Evolutionary conservation across 2,888 invertebrate genomes (phyloP), one percentile per base, ranked within the genome.

Genomic region (Folsomia manolachei): DNA sequence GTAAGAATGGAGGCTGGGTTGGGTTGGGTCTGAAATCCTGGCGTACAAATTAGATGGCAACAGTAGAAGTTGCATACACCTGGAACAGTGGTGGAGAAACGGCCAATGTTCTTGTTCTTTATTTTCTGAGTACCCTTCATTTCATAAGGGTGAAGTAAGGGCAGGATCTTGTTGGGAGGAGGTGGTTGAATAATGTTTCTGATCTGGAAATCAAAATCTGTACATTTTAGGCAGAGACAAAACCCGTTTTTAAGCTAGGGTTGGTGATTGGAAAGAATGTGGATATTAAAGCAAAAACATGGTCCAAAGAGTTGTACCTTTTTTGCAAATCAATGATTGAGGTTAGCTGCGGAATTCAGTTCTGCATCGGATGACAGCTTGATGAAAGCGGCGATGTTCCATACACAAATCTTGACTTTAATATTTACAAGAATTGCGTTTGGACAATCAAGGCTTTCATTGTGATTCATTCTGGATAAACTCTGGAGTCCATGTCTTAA

Each of bases 371-470:
- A 56, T 56, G 56, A 56, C 4, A 19, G 7, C n/a, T 19, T 56
- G 11, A 21, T 82, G 81, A 85, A 83, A 85, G 85, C 87, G 86
- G 85, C 87, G 88, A 88, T 87, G 88, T 87, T n/a, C 88, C 88
- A 85, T 82, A 86, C 88, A 87, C 88, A 88, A 86, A 86, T 86
- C 88, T 88, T 87, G 88, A 84, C 82, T 83, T n/a, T 81, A 75
- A 78, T 83, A 82, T 81, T 80, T 67, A 87, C 88, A 88, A 88
- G 88, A 88, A 88, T 87, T 85, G 88, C 87, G 85, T 88, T 88
- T 88, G 88, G 88, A 88, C 88, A 88, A 88, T 88, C 89, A 89
- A 84, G 85, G 88, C 86, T 85, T 85, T 77, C 64, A 71, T 72
- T 66, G 65, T 56, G 21, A 19, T 56, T n/a, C 21, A 51, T 51